Evolutionary conservation across 2,888 invertebrate genomes (phyloP), one percentile per base, ranked within the genome.

Genomic region (Dermolepida albohirtum): DNA sequence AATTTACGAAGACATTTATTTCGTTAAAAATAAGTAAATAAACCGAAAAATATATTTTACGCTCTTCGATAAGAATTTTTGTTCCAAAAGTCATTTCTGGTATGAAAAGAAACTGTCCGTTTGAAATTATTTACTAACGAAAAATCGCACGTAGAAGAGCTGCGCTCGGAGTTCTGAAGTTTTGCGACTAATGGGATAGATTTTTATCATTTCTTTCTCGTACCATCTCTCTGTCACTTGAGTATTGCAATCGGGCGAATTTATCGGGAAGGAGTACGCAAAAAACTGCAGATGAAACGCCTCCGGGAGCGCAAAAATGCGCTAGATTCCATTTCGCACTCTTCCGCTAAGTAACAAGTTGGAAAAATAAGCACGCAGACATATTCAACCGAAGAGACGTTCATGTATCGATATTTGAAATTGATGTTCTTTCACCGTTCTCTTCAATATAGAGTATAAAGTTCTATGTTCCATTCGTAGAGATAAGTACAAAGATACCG

Each of bases 321-420:
- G 40, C 59, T 14, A 47, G 47, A 62, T 62, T 47, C 59, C 59
- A 66, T 57, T 66, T 66, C 57, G 66, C 59, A 57, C 66, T 66
- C 57, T 47, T 66, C 66, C 49, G 66, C 59, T 66, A 66, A 66
- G 66, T 66, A 66, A 57, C 66, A 66, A 66, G 66, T 66, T 66
- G 55, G 29, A 66, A 47, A 66, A 66, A 62, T 62, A 47, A 49
- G 47, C 49, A 62, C 47, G 44, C 29, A 59, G 59, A 44, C 14
- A n/a, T 44, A 44, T 14, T 44, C 44, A 44, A 44, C 44, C 44
- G 34, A 34, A 34, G 34, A 44, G 44, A 44, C 44, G 44, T 14
- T 44, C 44, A 14, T 14, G 44, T 44, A 44, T 44, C 44, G 44
- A 44, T 44, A 54, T 54, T 16, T 40, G 40, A 40, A 41, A 54